phyloP scores from a whole-genome alignment of 2,888 invertebrate species.

The Belgica antarctica region DNA sequence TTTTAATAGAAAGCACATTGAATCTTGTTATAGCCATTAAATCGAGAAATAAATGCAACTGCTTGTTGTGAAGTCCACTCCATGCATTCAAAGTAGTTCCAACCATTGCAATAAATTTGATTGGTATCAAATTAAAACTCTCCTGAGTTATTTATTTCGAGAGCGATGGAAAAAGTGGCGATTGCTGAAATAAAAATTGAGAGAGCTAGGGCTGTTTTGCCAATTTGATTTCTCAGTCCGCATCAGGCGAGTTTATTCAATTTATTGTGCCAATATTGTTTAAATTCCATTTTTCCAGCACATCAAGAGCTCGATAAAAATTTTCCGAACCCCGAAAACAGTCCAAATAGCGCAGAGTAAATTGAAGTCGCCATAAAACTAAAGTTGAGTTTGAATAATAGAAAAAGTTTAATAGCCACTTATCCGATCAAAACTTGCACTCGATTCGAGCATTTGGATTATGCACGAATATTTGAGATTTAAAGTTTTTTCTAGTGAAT shows the following conservation, averaged over 20 bases:
- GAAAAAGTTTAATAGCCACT: conserved; percentile 22
- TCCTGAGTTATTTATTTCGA: not conserved
- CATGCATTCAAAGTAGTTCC: not conserved
- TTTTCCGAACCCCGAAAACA: not conserved
- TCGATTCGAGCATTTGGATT: not conserved
- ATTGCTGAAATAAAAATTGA: not conserved
- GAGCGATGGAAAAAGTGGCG: not conserved
- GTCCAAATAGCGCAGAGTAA: not conserved
- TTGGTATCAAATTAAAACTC: not conserved
- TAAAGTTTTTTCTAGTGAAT: not conserved
- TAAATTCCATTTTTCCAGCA: conserved; percentile 2
- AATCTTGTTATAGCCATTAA: too few relatives aligned
- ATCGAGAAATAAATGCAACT: too few relatives aligned
- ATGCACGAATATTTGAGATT: conserved; percentile 5
- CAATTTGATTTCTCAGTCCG: too few relatives aligned
- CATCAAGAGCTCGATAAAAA: not conserved
- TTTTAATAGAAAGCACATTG: too few relatives aligned
- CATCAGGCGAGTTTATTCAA: not conserved
- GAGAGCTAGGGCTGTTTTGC: not conserved
- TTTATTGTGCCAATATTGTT: conserved; percentile 20
- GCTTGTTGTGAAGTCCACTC: too few relatives aligned
- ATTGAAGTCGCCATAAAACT: conserved; percentile 2
- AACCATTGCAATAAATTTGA: conserved; percentile 1
- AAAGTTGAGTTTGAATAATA: not conserved
- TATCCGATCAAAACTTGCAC: not conserved